Percentiles rank a stretch among this genome's conserved stretches.
These are phyloP conservation scores for Pentalonia nigronervosa DNA, from an alignment of 1,140 invertebrate genomes.

Conservation along the genomic window DNA sequence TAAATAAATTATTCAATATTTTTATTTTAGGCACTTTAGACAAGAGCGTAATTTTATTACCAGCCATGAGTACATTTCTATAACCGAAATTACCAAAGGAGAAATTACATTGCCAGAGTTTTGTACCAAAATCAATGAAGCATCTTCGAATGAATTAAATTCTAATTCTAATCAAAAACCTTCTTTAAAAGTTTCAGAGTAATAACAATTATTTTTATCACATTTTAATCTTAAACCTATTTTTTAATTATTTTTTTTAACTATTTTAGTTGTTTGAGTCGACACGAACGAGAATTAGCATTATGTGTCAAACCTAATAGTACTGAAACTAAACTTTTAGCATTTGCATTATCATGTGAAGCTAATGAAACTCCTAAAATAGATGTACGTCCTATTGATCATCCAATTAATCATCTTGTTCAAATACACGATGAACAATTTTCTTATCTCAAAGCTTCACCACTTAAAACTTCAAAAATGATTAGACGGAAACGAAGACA, in stretches of 20 bases:
- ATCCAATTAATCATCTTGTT: constrained; percentile 59
- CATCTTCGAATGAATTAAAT: background rate
- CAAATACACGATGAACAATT: constrained; percentile 57
- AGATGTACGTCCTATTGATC: constrained; percentile 34
- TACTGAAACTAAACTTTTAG: constrained; percentile 59
- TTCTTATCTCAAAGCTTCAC: constrained; percentile 34
- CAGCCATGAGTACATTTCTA: constrained; percentile 53
- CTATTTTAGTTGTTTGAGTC: constrained; percentile 52
- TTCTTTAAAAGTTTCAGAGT: constrained; percentile 36
- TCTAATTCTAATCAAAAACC: constrained; percentile 1
- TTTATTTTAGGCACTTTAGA: constrained; percentile 57
- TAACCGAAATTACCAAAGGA: constrained; percentile 56
- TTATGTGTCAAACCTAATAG: constrained; percentile 60
- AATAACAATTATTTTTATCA: background rate
- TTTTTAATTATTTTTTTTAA: background rate
- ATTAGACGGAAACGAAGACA: constrained; percentile 59
- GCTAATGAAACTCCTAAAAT: background rate
- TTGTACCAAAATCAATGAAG: constrained; percentile 35
- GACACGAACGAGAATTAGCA: constrained; percentile 59
- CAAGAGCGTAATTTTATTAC: constrained; percentile 58
- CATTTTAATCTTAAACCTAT: background rate
- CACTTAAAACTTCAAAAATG: constrained; percentile 58
- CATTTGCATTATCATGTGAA: constrained; percentile 59
- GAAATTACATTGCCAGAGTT: constrained; percentile 57
- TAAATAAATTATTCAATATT: background rate